Evolutionary conservation across 2,113 vertebrate genomes (phyloP), one percentile per base, ranked within the genome.

Genomic region (Rhineura floridana): DNA sequence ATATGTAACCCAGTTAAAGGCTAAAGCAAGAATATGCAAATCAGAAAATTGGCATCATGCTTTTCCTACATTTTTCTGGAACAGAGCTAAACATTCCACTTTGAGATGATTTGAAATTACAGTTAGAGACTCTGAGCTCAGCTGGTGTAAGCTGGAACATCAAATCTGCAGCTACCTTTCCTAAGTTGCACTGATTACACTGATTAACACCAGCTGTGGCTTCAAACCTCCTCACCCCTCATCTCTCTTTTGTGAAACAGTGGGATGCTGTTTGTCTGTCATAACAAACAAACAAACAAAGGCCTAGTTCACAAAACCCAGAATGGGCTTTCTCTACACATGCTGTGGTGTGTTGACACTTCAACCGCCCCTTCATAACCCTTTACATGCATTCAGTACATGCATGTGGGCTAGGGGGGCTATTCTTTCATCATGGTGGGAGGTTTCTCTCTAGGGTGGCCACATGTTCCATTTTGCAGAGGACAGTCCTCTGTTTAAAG

Each of bases 131-230:
- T 28, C 48, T 36, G 72, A 73, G 72, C 87, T 77, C 81, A 69
- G 70, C 70, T 83, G 81, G 39, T 52, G 44, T 10, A n/a, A 25
- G 30, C 63, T 67, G 84, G 15, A 39, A 5, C 6, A 65, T 44
- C 59, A 65, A 62, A 55, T 48, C 79, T 63, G 69, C 79, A 81
- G 70, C 21, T 76, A 48, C 55, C 44, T 83, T 88, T 63, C 65
- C 33, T 10, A 30, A 76, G 8, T n/a, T 33, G n/a, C 39, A 76
- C 15, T 76, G 46, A 83, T 76, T 88, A 67, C n/a, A 10, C 48
- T 4, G 72, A 76, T 88, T 83, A 83, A 67, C 28, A 77, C 44
- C 81, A 83, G 72, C 72, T 88, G 87, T 21, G 81, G 21, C 44
- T 65, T 88, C n/a, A 11, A 50, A 25, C 23, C 55, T 46, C 23